Base-by-base conservation (phyloP, 2,113 vertebrate species). In the Bubalus kerabau region DNA sequence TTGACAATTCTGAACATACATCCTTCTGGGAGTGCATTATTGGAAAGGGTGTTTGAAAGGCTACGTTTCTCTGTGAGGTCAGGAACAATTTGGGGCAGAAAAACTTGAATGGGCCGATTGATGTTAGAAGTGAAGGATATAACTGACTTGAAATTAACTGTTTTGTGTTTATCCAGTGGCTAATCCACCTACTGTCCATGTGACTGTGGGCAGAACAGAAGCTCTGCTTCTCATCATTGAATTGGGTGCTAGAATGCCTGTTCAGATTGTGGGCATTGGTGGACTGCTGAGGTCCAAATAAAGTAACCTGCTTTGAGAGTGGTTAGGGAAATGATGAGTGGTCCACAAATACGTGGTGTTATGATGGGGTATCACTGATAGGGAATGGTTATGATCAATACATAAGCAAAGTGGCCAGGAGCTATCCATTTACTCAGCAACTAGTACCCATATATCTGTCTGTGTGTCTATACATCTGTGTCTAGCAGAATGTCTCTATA, bases 111-210 rank as follows among this genome's bases (percentile, higher is more conserved):
- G n/a, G 17, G 48, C 7, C 0, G 36, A 8, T 28, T 30, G 60
- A 60, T 87, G 67, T 50, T 54, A 46, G 60, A 40, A 40, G 59
- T 36, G 28, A 13, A 74, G 28, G 57, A 30, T 7, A 59, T 57
- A 48, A 19, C 24, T 13, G 46, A 30, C 28, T 74, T 32, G n/a
- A 46, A 82, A 46, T 21, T 9, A 85, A 48, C 24, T 16, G 32
- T 3, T 12, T 5, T 50, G 3, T 43, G n/a, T 71, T 81, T 12
- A 2, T 43, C 7, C 12, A 1, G 4, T 36, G 30, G 3, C 40
- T 36, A 5, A 28, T 3, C 3, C 4, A 6, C 19, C 12, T 26
- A 28, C 43, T 24, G 12, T 5, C 57, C 10, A 0, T 13, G 26
- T 40, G 40, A 17, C 14, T n/a, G 5, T 52, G 6, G 19, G 30